Evolutionary conservation across 2,797 vertebrate species (phyloP).

Genomic region (Diplodus sargus): DNA sequence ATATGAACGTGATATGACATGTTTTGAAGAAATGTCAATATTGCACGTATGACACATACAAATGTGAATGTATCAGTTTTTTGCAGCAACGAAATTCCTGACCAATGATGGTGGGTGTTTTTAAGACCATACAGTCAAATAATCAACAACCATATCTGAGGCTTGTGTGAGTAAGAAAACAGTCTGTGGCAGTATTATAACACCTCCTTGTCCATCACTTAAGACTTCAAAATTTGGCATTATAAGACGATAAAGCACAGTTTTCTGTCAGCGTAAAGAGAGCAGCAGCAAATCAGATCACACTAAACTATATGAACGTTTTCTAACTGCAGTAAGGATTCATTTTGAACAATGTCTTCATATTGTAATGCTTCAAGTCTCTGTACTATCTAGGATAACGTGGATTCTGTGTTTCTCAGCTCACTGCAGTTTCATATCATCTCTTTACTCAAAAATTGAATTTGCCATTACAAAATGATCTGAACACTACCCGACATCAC

Average conservation of each 20-base stretch:
- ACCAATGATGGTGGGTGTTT: not conserved
- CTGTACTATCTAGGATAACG: not conserved
- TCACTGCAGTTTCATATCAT: slow-evolving; percentile 45
- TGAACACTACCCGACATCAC: slow-evolving; percentile 12
- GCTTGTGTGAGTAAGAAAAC: slow-evolving; percentile 1
- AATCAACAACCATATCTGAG: not conserved
- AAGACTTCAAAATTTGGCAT: slow-evolving; percentile 19
- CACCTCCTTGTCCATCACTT: slow-evolving; percentile 11
- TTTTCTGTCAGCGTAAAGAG: slow-evolving; percentile 38
- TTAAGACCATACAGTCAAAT: not conserved
- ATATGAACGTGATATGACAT: too few species aligned
- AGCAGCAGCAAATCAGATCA: slow-evolving; percentile 45
- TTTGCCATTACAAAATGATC: slow-evolving; percentile 43
- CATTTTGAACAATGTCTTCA: slow-evolving; percentile 45
- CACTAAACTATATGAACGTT: slow-evolving; percentile 40
- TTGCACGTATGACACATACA: too few species aligned
- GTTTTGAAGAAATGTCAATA: too few species aligned
- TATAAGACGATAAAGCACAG: slow-evolving; percentile 13
- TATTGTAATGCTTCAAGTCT: slow-evolving; percentile 43
- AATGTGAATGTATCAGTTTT: too few species aligned
- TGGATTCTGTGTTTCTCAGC: slow-evolving; percentile 36
- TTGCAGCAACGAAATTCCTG: not conserved
- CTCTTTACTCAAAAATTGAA: slow-evolving; percentile 42
- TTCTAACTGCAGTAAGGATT: slow-evolving; percentile 45
- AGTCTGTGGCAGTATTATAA: slow-evolving; percentile 10